A percentile compares a stretch with the other conserved stretches of the same genome.
phyloP scores from a whole-genome alignment of 2,888 invertebrate genomes.

The Cremastinae sp. region DNA sequence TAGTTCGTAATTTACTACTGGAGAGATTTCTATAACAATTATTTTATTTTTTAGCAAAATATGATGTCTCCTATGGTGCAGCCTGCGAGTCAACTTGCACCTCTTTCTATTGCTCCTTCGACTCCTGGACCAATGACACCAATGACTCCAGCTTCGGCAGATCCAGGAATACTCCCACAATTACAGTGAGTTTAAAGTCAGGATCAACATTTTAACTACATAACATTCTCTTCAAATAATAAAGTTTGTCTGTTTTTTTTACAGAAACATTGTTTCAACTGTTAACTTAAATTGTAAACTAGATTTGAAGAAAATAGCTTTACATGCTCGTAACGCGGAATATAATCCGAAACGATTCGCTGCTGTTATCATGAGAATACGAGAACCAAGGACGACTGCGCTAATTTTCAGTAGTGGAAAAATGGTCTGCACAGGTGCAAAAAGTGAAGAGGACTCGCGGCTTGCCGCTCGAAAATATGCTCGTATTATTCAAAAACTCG shows the following conservation, averaged over 20 bases:
- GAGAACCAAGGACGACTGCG: slow-evolving; percentile 93
- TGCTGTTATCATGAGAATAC: slow-evolving; percentile 97
- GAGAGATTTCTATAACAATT: background rate
- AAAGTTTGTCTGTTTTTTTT: too few relatives aligned
- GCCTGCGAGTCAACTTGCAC: slow-evolving; percentile 83
- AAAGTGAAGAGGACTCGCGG: slow-evolving; percentile 90
- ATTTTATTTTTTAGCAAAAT: slow-evolving; percentile 84
- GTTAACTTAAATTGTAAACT: slow-evolving; percentile 97
- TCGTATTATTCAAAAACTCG: slow-evolving; percentile 90
- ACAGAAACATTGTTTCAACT: slow-evolving; percentile 98
- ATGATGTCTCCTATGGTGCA: slow-evolving; percentile 92
- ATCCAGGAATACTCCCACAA: slow-evolving; percentile 96
- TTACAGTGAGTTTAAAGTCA: slow-evolving; percentile 86
- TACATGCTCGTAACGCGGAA: slow-evolving; percentile 99
- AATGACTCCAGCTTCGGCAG: slow-evolving; percentile 90
- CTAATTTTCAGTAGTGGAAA: slow-evolving; percentile 92
- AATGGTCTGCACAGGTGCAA: slow-evolving; percentile 94
- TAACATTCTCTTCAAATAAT: background rate
- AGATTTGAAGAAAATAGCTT: slow-evolving; percentile 97
- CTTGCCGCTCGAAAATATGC: slow-evolving; percentile 91
- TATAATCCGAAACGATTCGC: slow-evolving; percentile 99
- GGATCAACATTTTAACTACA: background rate
- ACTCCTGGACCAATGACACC: slow-evolving; percentile 91
- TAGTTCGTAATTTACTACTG: background rate
- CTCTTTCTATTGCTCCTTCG: slow-evolving; percentile 86